Evolutionary conservation across 2,113 vertebrate species (phyloP).

Genomic region (Stegostoma tigrinum): DNA sequence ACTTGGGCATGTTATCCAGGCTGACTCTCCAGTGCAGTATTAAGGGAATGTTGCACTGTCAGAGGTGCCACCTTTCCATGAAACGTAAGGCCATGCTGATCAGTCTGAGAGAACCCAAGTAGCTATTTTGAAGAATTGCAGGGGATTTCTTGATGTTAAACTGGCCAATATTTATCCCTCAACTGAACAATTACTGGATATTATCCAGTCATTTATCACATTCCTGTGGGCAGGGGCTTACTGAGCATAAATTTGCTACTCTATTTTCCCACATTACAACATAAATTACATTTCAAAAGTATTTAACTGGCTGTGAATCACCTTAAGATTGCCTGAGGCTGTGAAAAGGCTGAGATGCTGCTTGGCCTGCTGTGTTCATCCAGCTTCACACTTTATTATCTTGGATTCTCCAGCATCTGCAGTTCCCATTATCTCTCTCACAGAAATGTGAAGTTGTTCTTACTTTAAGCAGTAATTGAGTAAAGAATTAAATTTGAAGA

Average conservation of each 20-base stretch:
- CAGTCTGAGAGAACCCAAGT: no score
- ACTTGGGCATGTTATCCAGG: neutral
- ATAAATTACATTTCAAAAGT: neutral
- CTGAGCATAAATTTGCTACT: neutral
- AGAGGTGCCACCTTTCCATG: neutral
- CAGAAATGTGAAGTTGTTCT: neutral
- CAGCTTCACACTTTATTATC: no score
- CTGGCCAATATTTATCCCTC: neutral
- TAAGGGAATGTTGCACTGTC: neutral
- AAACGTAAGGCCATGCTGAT: no score
- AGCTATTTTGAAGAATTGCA: no score
- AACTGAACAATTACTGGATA: neutral
- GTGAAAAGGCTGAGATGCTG: no score
- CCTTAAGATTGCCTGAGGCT: neutral
- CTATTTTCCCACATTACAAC: neutral
- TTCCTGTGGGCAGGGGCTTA: no score
- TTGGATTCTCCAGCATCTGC: no score
- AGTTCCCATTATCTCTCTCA: no score
- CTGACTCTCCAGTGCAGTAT: neutral
- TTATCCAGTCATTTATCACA: neutral
- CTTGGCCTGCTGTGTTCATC: no score
- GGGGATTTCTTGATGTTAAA: no score
- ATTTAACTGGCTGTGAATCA: neutral
- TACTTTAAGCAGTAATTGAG: neutral
- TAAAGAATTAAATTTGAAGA: no score